Evolutionary conservation across 2,888 invertebrate genomes (phyloP).

Genomic region (Macroteleia sp.): DNA sequence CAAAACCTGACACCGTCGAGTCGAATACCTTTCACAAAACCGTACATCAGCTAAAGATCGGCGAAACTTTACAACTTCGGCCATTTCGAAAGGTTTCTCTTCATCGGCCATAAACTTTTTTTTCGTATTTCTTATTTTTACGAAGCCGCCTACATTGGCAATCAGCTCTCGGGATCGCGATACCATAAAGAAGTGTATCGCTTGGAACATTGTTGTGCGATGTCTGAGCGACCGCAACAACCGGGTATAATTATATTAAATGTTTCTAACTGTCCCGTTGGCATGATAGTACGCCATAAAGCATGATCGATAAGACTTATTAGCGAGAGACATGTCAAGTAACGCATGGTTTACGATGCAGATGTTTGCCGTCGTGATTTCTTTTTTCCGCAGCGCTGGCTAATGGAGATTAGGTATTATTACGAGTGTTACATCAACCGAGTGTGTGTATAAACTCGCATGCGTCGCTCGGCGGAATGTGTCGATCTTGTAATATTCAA

Average conservation of each 20-base stretch:
- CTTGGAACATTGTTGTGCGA: conserved; percentile 31
- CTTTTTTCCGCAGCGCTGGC: conserved; percentile 37
- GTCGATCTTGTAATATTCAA: conserved; percentile 58
- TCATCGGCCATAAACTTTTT: conserved; percentile 23
- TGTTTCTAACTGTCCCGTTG: conserved; percentile 51
- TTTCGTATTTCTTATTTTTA: background rate
- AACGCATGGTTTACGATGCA: conserved; percentile 66
- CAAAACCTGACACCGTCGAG: background rate
- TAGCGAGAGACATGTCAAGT: conserved; percentile 62
- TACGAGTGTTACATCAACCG: conserved; percentile 51
- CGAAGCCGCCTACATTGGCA: conserved; percentile 19
- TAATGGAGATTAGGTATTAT: conserved; percentile 62
- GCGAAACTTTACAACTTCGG: conserved; percentile 42
- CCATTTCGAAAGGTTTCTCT: conserved; percentile 43
- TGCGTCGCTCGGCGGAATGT: conserved; percentile 44
- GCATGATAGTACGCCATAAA: conserved; percentile 55
- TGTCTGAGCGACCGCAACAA: conserved; percentile 19
- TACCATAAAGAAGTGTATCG: conserved; percentile 42
- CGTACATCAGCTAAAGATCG: conserved; percentile 8
- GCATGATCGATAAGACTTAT: conserved; percentile 72
- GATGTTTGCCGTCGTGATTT: conserved; percentile 69
- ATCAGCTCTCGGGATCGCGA: conserved; percentile 19
- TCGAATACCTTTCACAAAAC: conserved; percentile 28
- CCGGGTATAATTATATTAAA: conserved; percentile 54
- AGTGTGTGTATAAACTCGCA: conserved; percentile 12